Conservation (phyloP, 2,888 invertebrate genomes). For the Cosmopolites sordidus region DNA sequence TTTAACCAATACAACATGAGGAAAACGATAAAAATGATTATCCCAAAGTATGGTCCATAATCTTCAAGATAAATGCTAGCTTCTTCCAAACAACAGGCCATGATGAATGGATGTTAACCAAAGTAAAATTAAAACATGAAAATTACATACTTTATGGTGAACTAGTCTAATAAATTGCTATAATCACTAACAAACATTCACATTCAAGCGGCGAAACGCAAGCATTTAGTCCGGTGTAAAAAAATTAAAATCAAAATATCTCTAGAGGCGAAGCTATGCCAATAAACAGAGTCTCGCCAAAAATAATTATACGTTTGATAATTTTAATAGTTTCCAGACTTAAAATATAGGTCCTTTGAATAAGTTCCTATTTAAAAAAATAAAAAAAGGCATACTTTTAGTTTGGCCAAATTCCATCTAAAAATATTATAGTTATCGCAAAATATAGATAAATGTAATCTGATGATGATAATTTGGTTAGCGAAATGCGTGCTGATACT, state of each 20-base stretch:
- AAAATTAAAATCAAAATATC: slow-evolving; percentile 23
- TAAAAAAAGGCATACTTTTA: too few species aligned
- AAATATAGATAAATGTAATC: too few species aligned
- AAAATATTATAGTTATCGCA: too few species aligned
- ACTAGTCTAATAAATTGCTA: too few species aligned
- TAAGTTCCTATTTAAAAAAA: too few species aligned
- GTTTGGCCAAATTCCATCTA: too few species aligned
- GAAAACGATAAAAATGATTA: slow-evolving; percentile 13
- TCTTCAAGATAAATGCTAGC: slow-evolving; percentile 17
- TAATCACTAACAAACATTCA: neutral
- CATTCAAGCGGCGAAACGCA: neutral
- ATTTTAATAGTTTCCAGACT: slow-evolving; percentile 9
- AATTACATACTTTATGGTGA: neutral
- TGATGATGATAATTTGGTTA: too few species aligned
- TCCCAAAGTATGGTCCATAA: slow-evolving; percentile 16
- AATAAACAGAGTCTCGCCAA: slow-evolving; percentile 20
- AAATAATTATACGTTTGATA: slow-evolving; percentile 23
- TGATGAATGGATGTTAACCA: neutral
- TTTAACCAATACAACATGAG: slow-evolving; percentile 16
- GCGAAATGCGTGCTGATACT: too few species aligned
- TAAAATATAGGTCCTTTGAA: too few species aligned
- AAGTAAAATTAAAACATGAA: neutral
- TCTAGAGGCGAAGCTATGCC: slow-evolving; percentile 18
- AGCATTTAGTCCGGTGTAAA: slow-evolving; percentile 1
- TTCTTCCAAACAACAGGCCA: slow-evolving; percentile 15